phyloP scores from a whole-genome alignment of 2,797 vertebrate species.

The Galagoides demidoff region DNA sequence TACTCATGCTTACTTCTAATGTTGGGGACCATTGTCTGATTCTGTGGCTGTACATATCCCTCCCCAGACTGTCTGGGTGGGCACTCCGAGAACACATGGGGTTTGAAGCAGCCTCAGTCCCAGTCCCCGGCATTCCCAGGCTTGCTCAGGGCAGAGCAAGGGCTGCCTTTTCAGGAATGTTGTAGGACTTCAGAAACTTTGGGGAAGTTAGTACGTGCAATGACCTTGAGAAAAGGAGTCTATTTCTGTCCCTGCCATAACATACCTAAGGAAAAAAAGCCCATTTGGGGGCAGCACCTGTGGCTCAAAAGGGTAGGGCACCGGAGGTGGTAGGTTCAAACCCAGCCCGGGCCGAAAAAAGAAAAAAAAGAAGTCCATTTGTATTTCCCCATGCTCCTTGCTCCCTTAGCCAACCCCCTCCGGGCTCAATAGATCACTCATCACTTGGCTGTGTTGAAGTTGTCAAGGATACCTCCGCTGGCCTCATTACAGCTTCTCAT shows the following conservation, averaged over 20 bases:
- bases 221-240: slow-evolving; percentile 52
- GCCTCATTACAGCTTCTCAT: slow-evolving; percentile 65
- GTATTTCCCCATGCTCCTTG: slow-evolving; percentile 41
- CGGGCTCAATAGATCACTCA: slow-evolving; percentile 64
- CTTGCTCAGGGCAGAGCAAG: background rate
- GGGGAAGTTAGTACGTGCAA: background rate
- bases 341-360: too few species aligned
- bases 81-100: background rate
- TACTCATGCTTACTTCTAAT: background rate
- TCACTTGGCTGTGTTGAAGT: slow-evolving; percentile 47
- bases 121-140: background rate
- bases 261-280: background rate
- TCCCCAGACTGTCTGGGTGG: background rate
- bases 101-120: background rate
- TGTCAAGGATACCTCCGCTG: slow-evolving; percentile 69
- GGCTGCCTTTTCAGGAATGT: background rate
- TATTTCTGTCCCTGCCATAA: slow-evolving; percentile 50
- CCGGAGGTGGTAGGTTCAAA: too few species aligned
- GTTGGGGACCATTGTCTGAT: background rate
- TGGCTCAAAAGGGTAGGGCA: too few species aligned
- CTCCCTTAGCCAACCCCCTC: slow-evolving; percentile 51
- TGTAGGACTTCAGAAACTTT: slow-evolving; percentile 33
- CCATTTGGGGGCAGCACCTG: too few species aligned
- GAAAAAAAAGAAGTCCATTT: background rate
- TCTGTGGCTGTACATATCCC: background rate